Evolutionary conservation across 2,888 invertebrate species (phyloP).

Genomic region (Elmis aenea): DNA sequence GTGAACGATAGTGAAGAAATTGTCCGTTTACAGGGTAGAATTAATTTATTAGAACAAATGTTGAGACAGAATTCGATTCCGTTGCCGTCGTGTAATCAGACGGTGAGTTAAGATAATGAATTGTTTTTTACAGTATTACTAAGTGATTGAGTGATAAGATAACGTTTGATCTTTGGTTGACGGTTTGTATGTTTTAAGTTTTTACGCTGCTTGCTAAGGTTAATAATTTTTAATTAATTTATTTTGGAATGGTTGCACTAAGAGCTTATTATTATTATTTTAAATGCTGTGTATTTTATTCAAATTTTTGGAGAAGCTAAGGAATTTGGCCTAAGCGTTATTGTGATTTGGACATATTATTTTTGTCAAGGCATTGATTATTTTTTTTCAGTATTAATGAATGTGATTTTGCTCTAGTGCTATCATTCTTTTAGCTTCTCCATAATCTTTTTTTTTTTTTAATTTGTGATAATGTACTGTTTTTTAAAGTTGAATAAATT

Average conservation of each 20-base stretch:
- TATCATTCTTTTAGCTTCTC: constrained; percentile 46
- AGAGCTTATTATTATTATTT: constrained; percentile 32
- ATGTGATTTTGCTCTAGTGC: constrained; percentile 31
- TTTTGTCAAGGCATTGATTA: too few relatives aligned
- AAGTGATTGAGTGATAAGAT: constrained; percentile 2
- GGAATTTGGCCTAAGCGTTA: constrained; percentile 26
- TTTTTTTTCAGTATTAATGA: too few relatives aligned
- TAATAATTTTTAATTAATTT: constrained; percentile 5
- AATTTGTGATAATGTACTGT: too few relatives aligned
- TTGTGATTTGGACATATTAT: constrained; percentile 10
- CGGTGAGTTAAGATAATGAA: constrained; percentile 30
- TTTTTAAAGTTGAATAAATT: constrained; percentile 20
- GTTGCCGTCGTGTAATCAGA: constrained; percentile 27
- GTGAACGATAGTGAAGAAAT: constrained; percentile 26
- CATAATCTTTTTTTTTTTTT: constrained; percentile 33
- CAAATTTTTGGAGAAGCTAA: constrained; percentile 37
- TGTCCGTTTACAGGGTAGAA: constrained; percentile 37
- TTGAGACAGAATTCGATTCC: constrained; percentile 39
- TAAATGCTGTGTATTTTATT: constrained; percentile 21
- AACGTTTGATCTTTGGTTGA: constrained; percentile 15
- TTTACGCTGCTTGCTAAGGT: constrained; percentile 10
- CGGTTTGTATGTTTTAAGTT: constrained; percentile 24
- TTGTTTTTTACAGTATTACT: not conserved
- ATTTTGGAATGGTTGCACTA: constrained; percentile 37
- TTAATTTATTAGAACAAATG: constrained; percentile 43